Base-by-base conservation (phyloP, 2,888 invertebrate genomes). In the Strigamia maritima region DNA sequence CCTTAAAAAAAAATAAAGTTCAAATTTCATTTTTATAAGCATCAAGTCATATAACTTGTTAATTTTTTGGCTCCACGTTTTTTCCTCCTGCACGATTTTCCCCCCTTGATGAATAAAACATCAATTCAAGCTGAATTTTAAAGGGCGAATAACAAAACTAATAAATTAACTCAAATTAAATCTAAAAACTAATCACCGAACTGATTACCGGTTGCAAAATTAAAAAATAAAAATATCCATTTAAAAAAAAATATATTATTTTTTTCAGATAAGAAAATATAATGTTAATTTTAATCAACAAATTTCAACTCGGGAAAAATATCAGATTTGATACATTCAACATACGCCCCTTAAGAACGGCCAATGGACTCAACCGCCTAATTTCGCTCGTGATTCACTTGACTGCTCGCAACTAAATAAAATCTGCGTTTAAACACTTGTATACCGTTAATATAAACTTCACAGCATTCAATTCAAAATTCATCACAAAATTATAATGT, bases 361-460 rank as follows among this genome's bases (percentile, higher is more conserved):
- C 24, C 26, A 70, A 70, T 70, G 70, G 70, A 70, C 70, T 70
- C 26, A 2, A 70, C 70, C 70, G 70, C 70, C 70, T 70, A 70
- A 70, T 70, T 70, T 70, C 70, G 70, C 70, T 70, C 70, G 70
- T 70, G 70, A 70, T 70, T 70, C 70, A 70, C 70, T 70, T 70
- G 70, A 70, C 70, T 70, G 70, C 70, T 70, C 70, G 28, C 70
- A 70, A 70, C 70, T 70, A 70, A 70, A 70, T 70, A 70, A 70
- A 70, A 70, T 70, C 70, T n/a, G 70, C 70, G 70, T 70, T 70
- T 70, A 70, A 70, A 70, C 70, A 70, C 70, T 70, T 70, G 28
- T 70, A 70, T 70, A n/a, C 70, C 70, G 28, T 70, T 70, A 70
- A 70, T 70, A 70, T 12, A 70, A 70, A 54, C 22, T 54, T 54